phyloP scores from a whole-genome alignment of 2,113 vertebrate species.

The Pleuronectes platessa region DNA sequence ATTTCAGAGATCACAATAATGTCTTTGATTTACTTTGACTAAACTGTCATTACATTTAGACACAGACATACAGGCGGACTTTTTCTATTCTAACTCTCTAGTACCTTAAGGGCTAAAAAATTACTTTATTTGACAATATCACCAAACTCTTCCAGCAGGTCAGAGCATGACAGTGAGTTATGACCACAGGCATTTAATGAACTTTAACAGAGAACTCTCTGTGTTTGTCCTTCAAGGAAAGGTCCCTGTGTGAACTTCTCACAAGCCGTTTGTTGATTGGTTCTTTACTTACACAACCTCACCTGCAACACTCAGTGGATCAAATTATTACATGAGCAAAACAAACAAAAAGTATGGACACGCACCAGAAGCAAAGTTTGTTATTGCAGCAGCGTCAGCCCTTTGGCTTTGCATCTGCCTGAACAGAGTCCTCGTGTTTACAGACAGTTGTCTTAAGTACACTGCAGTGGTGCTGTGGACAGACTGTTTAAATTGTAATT shows the following conservation, averaged over 20 bases:
- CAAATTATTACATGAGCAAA: slow-evolving; percentile 6
- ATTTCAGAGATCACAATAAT: not conserved
- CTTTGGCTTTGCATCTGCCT: slow-evolving; percentile 13
- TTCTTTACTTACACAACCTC: slow-evolving; percentile 11
- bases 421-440: slow-evolving; percentile 1
- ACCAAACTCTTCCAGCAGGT: slow-evolving; percentile 18
- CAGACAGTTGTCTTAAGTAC: slow-evolving; percentile 4
- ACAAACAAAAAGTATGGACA: not conserved
- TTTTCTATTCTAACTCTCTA: slow-evolving; percentile 11
- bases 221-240: not conserved
- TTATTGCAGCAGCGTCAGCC: not conserved
- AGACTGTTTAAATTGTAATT: slow-evolving; percentile 43
- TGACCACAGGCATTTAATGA: slow-evolving; percentile 35
- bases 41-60: not conserved
- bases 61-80: not conserved
- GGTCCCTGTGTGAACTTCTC: not conserved
- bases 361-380: slow-evolving; percentile 16
- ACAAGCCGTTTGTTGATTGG: not conserved
- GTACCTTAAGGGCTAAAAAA: not conserved
- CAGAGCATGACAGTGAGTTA: slow-evolving; percentile 19
- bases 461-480: slow-evolving; percentile 27
- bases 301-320: slow-evolving; percentile 6
- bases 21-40: not conserved
- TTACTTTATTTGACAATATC: not conserved
- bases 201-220: slow-evolving; percentile 22